Conservation (phyloP, 2,113 vertebrate species). For the Dasyprocta punctata region DNA sequence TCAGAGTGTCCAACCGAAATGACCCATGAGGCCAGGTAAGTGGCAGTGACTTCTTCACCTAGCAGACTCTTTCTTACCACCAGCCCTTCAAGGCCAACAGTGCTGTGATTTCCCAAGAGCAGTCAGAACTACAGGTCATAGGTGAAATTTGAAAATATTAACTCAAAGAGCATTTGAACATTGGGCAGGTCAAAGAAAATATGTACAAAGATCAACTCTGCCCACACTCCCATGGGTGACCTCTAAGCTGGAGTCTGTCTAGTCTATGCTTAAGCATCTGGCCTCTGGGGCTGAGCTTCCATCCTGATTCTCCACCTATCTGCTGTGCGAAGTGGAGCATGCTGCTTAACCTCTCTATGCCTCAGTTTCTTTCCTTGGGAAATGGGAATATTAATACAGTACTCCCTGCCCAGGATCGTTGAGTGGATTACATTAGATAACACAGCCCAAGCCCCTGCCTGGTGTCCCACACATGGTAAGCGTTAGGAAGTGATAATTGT, state of each 20-base stretch:
- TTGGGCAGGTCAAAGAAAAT: neutral
- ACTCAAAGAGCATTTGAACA: neutral
- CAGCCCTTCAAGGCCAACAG: neutral
- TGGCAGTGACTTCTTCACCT: neutral
- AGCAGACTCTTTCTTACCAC: fast-evolving
- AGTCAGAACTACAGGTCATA: neutral
- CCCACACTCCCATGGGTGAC: neutral
- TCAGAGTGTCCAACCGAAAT: neutral
- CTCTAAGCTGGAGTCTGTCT: neutral
- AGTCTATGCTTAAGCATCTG: neutral
- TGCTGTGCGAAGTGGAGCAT: neutral
- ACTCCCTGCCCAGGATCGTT: neutral
- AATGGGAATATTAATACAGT: neutral
- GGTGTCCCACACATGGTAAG: constrained; percentile 39
- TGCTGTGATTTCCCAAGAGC: neutral
- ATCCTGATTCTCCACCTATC: neutral
- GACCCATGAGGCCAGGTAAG: neutral
- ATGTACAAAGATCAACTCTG: neutral
- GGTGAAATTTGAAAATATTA: neutral
- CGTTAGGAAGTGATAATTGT: constrained; percentile 51
- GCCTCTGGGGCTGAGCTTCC: neutral
- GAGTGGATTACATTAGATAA: neutral
- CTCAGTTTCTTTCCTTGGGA: fast-evolving
- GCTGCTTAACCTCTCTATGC: neutral
- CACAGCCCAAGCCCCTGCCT: neutral